Evolutionary conservation across 2,797 vertebrate genomes (phyloP).

Genomic region (Telmatherina bonti): DNA sequence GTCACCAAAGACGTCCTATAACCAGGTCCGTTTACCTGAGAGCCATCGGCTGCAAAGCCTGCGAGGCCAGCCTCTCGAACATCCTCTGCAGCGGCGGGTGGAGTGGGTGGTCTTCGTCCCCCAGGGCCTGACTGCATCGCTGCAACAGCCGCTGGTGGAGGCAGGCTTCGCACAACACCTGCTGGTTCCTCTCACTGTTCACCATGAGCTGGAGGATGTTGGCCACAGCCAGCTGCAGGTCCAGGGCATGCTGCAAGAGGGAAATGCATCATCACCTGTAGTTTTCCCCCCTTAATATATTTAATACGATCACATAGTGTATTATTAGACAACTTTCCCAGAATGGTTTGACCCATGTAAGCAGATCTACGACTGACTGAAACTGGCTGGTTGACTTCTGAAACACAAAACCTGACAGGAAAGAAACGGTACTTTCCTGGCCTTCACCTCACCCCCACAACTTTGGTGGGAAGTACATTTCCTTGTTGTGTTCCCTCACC

Average conservation of each 20-base stretch:
- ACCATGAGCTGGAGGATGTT: conserved; percentile 95
- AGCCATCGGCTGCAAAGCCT: conserved; percentile 95
- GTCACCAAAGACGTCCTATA: too few relatives aligned
- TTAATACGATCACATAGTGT: too few relatives aligned
- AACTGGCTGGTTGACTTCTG: background rate
- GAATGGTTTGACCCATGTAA: too few relatives aligned
- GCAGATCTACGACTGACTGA: background rate
- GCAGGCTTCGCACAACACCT: conserved; percentile 94
- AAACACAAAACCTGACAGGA: background rate
- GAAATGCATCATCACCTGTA: too few relatives aligned
- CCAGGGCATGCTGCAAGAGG: conserved; percentile 89
- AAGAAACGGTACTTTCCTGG: rapidly evolving
- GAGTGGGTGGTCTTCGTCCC: conserved; percentile 94
- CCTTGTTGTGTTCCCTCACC: conserved; percentile 76
- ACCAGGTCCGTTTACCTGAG: conserved; percentile 85
- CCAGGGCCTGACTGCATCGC: conserved; percentile 92
- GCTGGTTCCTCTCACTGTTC: conserved; percentile 96
- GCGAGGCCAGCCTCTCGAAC: conserved; percentile 97
- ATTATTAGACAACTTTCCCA: too few relatives aligned
- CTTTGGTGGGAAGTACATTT: conserved; percentile 36
- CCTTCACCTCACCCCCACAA: background rate
- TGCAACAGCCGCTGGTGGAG: conserved; percentile 95
- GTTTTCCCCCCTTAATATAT: too few relatives aligned
- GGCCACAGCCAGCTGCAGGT: conserved; percentile 95
- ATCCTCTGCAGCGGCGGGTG: conserved; percentile 96